Percentiles rank a stretch among this genome's conserved stretches.
Evolutionary conservation across 2,888 invertebrate genomes (phyloP).

Genomic region (Drosophila merina): DNA sequence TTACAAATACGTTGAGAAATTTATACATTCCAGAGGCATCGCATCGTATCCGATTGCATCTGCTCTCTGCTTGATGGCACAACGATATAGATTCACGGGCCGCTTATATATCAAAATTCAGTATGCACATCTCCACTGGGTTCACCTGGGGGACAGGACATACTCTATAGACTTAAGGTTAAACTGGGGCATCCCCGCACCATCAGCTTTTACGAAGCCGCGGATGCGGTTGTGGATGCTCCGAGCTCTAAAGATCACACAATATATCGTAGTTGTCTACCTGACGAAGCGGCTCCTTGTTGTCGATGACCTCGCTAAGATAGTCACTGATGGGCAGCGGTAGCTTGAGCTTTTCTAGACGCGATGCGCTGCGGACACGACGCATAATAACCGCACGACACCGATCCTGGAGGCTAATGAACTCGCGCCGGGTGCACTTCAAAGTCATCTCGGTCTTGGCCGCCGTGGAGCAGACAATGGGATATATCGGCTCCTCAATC

Average conservation of each 20-base stretch:
- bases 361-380: constrained; percentile 84
- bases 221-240: constrained; percentile 1
- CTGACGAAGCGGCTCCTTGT: constrained; percentile 81
- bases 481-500: constrained; percentile 87
- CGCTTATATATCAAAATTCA: constrained; percentile 47
- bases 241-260: constrained; percentile 71
- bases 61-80: constrained; percentile 56
- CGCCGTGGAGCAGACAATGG: constrained; percentile 89
- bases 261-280: constrained; percentile 83
- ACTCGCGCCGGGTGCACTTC: constrained; percentile 86
- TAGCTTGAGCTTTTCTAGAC: constrained; percentile 86
- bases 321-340: constrained; percentile 86
- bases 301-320: constrained; percentile 85
- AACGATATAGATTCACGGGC: constrained; percentile 60
- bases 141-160: constrained; percentile 51
- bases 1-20: constrained; percentile 35
- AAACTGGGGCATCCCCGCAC: constrained; percentile 1
- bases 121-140: constrained; percentile 48
- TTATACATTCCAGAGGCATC: constrained; percentile 26
- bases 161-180: constrained; percentile 30
- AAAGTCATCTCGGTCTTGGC: constrained; percentile 90
- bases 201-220: not conserved
- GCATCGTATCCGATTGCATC: constrained; percentile 19
- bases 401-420: constrained; percentile 88
- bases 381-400: constrained; percentile 87